phyloP scores from a whole-genome alignment of 2,797 vertebrate species.

The Percopsis omiscomaycus region DNA sequence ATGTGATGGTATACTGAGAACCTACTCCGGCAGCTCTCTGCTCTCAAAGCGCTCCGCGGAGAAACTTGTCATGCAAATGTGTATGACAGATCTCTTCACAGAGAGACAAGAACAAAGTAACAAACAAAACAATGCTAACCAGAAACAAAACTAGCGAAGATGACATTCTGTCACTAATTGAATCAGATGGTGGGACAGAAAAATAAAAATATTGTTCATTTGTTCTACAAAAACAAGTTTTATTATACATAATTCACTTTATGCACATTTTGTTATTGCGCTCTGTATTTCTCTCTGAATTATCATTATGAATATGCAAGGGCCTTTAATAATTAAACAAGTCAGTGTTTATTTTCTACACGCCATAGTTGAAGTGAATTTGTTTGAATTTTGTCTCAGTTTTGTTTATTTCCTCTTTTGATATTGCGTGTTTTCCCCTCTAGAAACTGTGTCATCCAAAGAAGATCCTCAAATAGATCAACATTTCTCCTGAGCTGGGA shows the following conservation, averaged over 20 bases:
- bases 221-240: constrained; percentile 81
- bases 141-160: constrained; percentile 70
- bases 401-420: constrained; percentile 74
- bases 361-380: constrained; percentile 70
- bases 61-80: constrained; percentile 74
- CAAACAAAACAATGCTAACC: constrained; percentile 71
- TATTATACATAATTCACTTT: constrained; percentile 82
- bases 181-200: constrained; percentile 69
- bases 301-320: constrained; percentile 81
- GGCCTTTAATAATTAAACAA: constrained; percentile 82
- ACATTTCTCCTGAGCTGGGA: constrained; percentile 42
- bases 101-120: constrained; percentile 64
- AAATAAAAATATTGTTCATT: constrained; percentile 77
- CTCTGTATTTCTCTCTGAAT: constrained; percentile 65
- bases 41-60: constrained; percentile 54
- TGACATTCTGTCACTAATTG: constrained; percentile 72
- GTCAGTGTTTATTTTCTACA: constrained; percentile 76
- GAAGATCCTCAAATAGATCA: constrained; percentile 54
- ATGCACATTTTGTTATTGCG: constrained; percentile 79
- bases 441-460: constrained; percentile 66
- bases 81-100: constrained; percentile 70
- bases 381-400: constrained; percentile 83
- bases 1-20: constrained; percentile 5
- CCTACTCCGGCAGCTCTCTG: constrained; percentile 37
- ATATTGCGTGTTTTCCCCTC: constrained; percentile 42